Conservation (phyloP, 2,888 invertebrate species). For the Biston betularia region DNA sequence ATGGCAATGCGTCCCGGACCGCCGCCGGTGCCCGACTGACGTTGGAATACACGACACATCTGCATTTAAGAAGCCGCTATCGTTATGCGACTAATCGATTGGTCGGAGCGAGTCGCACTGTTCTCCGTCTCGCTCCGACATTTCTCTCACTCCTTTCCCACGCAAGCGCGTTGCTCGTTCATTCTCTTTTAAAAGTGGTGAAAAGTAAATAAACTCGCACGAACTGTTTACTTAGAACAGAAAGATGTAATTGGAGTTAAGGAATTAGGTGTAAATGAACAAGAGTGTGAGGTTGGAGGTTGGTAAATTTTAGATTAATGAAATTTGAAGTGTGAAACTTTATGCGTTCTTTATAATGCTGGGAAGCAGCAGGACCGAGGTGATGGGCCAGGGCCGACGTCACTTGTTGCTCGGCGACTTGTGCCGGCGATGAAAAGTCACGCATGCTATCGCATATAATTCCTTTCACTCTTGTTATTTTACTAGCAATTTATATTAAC, state of each 20-base stretch:
- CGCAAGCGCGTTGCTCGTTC: slow-evolving; percentile 70
- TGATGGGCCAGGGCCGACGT: slow-evolving; percentile 64
- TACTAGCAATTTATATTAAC: slow-evolving; percentile 66
- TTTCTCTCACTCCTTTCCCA: slow-evolving; percentile 69
- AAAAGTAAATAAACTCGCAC: slow-evolving; percentile 83
- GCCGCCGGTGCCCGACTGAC: slow-evolving; percentile 81
- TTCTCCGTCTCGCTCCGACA: slow-evolving; percentile 67
- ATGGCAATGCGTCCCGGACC: slow-evolving; percentile 71
- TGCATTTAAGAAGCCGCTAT: slow-evolving; percentile 86
- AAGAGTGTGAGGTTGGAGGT: slow-evolving; percentile 23
- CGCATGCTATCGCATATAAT: slow-evolving; percentile 78
- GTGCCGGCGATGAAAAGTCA: slow-evolving; percentile 80
- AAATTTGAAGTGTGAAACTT: slow-evolving; percentile 41
- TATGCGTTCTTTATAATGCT: slow-evolving; percentile 48
- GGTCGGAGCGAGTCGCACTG: slow-evolving; percentile 82
- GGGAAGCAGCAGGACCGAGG: slow-evolving; percentile 62
- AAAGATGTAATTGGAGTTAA: slow-evolving; percentile 62
- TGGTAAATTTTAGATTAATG: slow-evolving; percentile 27
- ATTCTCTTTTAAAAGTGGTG: slow-evolving; percentile 79
- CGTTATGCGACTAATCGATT: slow-evolving; percentile 87
- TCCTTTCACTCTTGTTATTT: slow-evolving; percentile 66
- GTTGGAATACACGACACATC: slow-evolving; percentile 83
- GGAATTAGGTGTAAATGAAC: slow-evolving; percentile 46
- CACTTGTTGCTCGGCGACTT: slow-evolving; percentile 82
- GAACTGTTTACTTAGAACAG: slow-evolving; percentile 74